Conservation (phyloP, 2,888 invertebrate genomes). For the Drymonia ruficornis region DNA sequence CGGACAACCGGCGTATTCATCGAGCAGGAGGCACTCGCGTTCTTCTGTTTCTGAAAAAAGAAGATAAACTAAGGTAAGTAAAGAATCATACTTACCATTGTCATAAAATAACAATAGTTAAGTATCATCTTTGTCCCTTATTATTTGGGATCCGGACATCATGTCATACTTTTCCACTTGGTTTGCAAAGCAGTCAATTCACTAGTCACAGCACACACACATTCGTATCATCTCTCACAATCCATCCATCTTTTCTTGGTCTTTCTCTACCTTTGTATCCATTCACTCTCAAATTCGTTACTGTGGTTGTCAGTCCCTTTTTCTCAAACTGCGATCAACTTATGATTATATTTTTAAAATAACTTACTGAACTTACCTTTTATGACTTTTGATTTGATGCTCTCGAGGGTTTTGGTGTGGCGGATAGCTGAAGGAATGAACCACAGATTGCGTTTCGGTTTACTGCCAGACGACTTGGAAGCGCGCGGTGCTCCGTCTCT, state of each 20-base stretch:
- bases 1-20: conserved; percentile 79
- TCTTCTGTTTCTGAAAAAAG: conserved; percentile 76
- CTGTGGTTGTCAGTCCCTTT: no score
- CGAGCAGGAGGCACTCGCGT: conserved; percentile 84
- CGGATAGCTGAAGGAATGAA: conserved; percentile 80
- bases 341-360: no score
- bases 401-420: conserved; percentile 79
- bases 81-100: neutral
- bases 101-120: neutral
- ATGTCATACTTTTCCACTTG: no score
- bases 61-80: no score
- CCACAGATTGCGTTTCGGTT: conserved; percentile 76
- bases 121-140: no score
- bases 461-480: conserved; percentile 57
- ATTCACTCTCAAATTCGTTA: no score
- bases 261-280: neutral
- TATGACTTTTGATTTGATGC: conserved; percentile 76
- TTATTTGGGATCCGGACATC: no score
- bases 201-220: no score
- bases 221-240: no score
- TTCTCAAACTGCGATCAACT: no score
- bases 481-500: conserved; percentile 57
- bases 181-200: no score
- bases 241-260: neutral
- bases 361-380: conserved; percentile 73